phyloP scores from a whole-genome alignment of 2,797 vertebrate genomes.

The Microctenopoma stevenorrisi region DNA sequence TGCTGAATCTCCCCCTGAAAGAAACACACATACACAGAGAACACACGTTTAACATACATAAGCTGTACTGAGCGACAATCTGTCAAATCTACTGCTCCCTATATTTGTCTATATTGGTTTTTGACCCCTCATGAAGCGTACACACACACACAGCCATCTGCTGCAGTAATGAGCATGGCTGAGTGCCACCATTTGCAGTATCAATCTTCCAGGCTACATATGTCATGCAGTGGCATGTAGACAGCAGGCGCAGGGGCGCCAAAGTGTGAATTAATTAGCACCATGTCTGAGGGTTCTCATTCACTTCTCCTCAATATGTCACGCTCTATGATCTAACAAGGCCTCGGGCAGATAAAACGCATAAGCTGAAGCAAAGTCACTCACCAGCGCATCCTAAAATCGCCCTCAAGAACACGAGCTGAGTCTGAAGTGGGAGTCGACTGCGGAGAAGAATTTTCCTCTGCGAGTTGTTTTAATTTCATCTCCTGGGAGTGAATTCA shows the following conservation, averaged over 20 bases:
- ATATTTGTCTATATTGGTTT: constrained; percentile 29
- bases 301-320: constrained; percentile 64
- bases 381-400: constrained; percentile 43
- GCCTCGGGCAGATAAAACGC: constrained; percentile 51
- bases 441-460: constrained; percentile 16
- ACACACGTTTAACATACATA: constrained; percentile 7
- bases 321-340: constrained; percentile 62
- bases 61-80: background rate
- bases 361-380: constrained; percentile 42
- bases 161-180: constrained; percentile 57
- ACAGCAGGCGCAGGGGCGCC: constrained; percentile 43
- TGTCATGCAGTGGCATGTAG: constrained; percentile 50
- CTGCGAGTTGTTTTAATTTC: background rate
- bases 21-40: constrained; percentile 4
- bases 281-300: constrained; percentile 54
- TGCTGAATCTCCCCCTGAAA: constrained; percentile 3
- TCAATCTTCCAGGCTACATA: constrained; percentile 72
- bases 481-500: background rate
- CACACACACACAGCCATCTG: constrained; percentile 59
- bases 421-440: constrained; percentile 14
- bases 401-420: constrained; percentile 33
- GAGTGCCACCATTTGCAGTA: constrained; percentile 53
- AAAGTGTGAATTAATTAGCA: constrained; percentile 76
- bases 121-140: constrained; percentile 42
- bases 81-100: constrained; percentile 26